phyloP scores from a whole-genome alignment of 2,797 vertebrate species.

The Varecia variegata region DNA sequence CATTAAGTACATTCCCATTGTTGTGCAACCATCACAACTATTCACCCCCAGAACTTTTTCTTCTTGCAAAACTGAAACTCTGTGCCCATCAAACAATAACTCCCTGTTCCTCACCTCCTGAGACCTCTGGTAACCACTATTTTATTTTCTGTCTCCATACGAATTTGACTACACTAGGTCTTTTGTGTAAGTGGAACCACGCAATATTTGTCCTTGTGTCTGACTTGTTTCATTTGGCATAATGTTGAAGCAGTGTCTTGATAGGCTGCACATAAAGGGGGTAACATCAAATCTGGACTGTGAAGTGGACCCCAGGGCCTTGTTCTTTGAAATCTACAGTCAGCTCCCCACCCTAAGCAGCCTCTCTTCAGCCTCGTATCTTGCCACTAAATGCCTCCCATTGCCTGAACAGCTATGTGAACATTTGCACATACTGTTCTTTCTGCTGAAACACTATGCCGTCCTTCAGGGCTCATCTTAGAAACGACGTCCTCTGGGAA shows the following conservation, averaged over 20 bases:
- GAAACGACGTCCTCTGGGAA: neutral
- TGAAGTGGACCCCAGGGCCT: neutral
- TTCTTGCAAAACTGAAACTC: neutral
- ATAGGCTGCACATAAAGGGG: neutral
- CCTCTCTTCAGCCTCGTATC: neutral
- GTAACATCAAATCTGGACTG: neutral
- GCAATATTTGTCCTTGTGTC: neutral
- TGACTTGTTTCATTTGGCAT: neutral
- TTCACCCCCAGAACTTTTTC: neutral
- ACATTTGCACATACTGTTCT: neutral
- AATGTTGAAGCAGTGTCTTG: neutral
- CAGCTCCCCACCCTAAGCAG: neutral
- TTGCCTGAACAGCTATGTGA: neutral
- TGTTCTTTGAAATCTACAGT: neutral
- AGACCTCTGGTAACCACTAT: neutral
- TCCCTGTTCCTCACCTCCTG: neutral
- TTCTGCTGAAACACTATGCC: neutral
- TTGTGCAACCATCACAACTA: neutral
- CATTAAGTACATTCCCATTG: neutral
- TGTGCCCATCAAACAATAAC: neutral
- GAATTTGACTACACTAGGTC: neutral
- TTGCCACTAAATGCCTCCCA: neutral
- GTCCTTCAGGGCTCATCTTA: neutral
- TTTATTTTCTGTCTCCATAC: neutral
- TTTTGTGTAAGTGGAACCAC: neutral